Base-by-base conservation (phyloP, 2,113 vertebrate genomes). In the Benitochromis conjunctus region DNA sequence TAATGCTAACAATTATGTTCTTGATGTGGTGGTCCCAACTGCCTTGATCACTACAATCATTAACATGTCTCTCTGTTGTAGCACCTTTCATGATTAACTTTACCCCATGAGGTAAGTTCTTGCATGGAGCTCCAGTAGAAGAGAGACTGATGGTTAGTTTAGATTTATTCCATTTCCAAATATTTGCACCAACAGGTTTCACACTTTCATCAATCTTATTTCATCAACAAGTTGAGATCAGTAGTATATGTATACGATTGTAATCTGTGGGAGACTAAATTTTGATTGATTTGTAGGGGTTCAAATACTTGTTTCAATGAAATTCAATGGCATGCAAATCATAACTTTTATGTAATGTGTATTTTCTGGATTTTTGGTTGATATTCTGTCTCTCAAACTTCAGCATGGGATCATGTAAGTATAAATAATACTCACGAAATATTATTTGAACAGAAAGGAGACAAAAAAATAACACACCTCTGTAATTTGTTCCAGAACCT, bases 401-500 rank as follows among this genome's bases (percentile, higher is more conserved):
- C 31, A 62, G 31, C 16, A 34, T 0, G 19, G 53, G 53, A 54
- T 54, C 19, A 21, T 21, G 5, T 54, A 54, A 54, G 19, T 21
- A 55, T 55, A 24, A 69, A 41, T 69, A 21, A 41, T 21, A 14
- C 41, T 66, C 34, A 14, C 62, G 41, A 41, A 69, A 41, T 7
- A 24, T 43, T 69, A 0, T 69, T 41, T 69, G 62, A 69, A 24
- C 62, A 69, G 36, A 69, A 69, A 66, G 36, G 11, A 66, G 62
- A 69, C n/a, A 41, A 13, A 24, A 46, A 66, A 69, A 1, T 5
- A 24, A 79, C 97, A 95, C 89, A 99, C 98, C 62, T 97, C 94
- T 2, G 89, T 96, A 81, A 99, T 58, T 76, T 91, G 89, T 83
- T 99, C 96, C 60, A 99, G 19, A 3, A 99, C 91, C 90, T 97